Evolutionary conservation across 2,113 vertebrate genomes (phyloP), one percentile per base, ranked within the genome.

Genomic region (Corapipo altera): DNA sequence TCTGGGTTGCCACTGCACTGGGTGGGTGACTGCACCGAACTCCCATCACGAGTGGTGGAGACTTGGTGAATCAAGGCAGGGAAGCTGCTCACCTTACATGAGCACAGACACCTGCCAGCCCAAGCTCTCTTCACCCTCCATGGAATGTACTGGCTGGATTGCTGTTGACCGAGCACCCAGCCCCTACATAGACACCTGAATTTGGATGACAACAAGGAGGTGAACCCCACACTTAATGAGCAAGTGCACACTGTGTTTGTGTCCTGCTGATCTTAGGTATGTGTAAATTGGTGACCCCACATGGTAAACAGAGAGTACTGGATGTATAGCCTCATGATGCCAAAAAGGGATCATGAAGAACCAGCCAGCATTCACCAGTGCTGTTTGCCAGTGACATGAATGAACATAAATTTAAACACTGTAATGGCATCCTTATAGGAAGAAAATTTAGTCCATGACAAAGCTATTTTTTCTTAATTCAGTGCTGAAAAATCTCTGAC

Each of bases 381-480:
- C 7, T 15, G 23, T 64, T 59, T 91, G 21, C 19, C 61, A 43
- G 77, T 67, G 67, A 66, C 2, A 6, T 39, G 67, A 87, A 85
- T 28, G 39, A 97, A 62, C 11, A 30, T 78, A 84, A 77, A 86
- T 8, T 20, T 66, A 96, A 64, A 88, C 55, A 32, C 23, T 74
- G 52, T 44, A 65, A 44, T 52, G 51, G 22, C 5, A 54, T 23
- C 51, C 27, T 77, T 12, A 14, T 8, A 66, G 55, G 51, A 80
- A 66, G 23, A 82, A 95, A 72, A 39, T 61, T 61, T 74, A 18
- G 27, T 73, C 54, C 71, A 59, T 83, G 71, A 61, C 41, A 92
- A 89, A 89, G 48, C 21, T 58, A 24, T 66, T 82, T 94, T 93
- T 94, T 32, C 46, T 70, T 81, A 81, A 71, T 64, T 75, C 26